phyloP scores from a whole-genome alignment of 2,797 vertebrate species.

The Carcharodon carcharias region DNA sequence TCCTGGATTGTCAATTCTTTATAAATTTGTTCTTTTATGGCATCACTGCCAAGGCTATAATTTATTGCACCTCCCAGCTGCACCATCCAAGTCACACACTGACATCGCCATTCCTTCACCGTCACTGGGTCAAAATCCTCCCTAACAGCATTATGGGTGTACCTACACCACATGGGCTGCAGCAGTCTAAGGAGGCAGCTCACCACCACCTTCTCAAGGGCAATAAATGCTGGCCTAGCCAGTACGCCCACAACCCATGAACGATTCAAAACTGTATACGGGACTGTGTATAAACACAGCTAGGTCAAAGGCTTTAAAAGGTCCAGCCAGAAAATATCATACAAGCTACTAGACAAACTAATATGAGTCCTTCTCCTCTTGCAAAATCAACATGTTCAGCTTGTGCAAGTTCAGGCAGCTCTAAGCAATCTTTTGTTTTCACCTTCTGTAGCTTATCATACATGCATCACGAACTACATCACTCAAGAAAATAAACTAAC shows the following conservation, averaged over 20 bases:
- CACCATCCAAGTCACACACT: too few species aligned
- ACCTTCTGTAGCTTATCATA: neutral
- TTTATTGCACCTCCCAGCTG: too few species aligned
- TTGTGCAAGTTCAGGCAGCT: conserved; percentile 23
- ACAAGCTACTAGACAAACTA: neutral
- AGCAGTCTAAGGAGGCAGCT: too few species aligned
- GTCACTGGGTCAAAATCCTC: too few species aligned
- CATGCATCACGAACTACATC: conserved; percentile 1
- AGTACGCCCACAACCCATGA: too few species aligned
- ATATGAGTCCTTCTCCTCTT: neutral
- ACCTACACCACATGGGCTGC: too few species aligned
- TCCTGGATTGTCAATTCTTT: too few species aligned
- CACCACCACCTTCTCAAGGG: too few species aligned
- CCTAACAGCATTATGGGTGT: too few species aligned
- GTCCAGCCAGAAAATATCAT: neutral
- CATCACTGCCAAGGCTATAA: neutral
- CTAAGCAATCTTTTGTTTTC: conserved; percentile 6
- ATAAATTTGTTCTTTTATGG: too few species aligned
- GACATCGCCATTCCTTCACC: too few species aligned
- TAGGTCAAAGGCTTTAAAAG: neutral
- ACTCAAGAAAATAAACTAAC: neutral
- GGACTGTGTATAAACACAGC: neutral
- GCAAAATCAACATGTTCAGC: neutral
- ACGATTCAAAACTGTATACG: neutral
- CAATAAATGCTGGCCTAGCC: too few species aligned